phyloP scores from a whole-genome alignment of 2,797 vertebrate species.

The Sebastes elongatus region DNA sequence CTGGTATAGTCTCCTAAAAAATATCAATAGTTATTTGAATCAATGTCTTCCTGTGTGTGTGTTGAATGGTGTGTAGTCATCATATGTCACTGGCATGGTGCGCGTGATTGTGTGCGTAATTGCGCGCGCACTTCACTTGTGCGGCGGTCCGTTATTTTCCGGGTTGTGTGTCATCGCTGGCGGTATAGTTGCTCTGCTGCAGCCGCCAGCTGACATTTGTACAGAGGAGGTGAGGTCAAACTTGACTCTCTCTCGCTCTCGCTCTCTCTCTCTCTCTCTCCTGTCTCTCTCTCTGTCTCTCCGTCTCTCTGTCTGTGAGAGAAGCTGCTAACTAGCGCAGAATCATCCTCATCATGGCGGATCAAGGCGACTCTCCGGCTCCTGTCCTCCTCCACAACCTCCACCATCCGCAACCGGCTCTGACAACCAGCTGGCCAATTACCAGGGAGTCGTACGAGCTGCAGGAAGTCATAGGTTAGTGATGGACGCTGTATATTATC shows the following conservation, averaged over 20 bases:
- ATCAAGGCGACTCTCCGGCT: conserved; percentile 88
- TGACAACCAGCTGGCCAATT: conserved; percentile 91
- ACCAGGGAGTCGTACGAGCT: conserved; percentile 96
- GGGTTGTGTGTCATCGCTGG: conserved; percentile 72
- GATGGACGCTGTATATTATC: not conserved
- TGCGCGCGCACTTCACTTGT: too few relatives aligned
- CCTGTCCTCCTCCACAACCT: conserved; percentile 72
- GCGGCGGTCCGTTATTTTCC: conserved; percentile 72
- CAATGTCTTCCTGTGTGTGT: conserved; percentile 14
- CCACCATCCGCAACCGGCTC: conserved; percentile 74
- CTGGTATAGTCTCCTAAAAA: not conserved
- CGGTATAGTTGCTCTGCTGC: conserved; percentile 70
- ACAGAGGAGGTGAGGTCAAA: conserved; percentile 75
- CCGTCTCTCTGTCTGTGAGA: conserved; percentile 31
- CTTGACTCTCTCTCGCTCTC: conserved; percentile 37
- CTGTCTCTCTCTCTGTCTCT: not conserved
- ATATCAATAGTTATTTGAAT: not conserved
- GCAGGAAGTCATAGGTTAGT: conserved; percentile 99
- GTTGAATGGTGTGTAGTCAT: not conserved
- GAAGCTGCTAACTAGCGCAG: conserved; percentile 69
- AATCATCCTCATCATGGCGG: conserved; percentile 93
- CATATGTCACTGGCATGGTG: not conserved
- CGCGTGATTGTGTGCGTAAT: too few relatives aligned
- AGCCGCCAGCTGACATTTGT: conserved; percentile 80
- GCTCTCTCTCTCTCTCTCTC: not conserved